Percentiles rank a stretch among this genome's conserved stretches.
These are phyloP conservation scores for Lycaon pictus DNA, from an alignment of 2,113 vertebrate species.

Conservation along the genomic window DNA sequence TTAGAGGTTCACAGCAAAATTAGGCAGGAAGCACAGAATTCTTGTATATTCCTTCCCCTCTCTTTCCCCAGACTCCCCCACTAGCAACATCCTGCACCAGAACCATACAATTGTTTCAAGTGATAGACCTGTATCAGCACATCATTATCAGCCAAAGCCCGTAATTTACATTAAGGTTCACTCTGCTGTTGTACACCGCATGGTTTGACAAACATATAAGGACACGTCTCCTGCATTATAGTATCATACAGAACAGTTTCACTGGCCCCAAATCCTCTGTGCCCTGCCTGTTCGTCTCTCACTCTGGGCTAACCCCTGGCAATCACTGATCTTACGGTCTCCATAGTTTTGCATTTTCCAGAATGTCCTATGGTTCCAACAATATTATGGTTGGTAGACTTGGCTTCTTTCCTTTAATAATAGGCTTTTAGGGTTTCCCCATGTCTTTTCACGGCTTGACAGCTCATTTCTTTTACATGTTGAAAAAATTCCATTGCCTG, in stretches of 20 bases:
- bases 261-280: background rate
- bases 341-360: background rate
- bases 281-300: background rate
- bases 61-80: background rate
- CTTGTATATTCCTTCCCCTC: background rate
- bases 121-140: background rate
- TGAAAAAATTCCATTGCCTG: background rate
- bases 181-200: background rate
- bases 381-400: background rate
- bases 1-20: background rate
- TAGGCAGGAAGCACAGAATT: background rate
- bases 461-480: background rate
- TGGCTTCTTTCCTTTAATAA: background rate
- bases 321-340: background rate
- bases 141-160: background rate
- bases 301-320: background rate
- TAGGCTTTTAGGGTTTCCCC: background rate
- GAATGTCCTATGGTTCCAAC: background rate
- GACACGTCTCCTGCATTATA: background rate
- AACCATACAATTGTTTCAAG: background rate
- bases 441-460: background rate
- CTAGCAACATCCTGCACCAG: background rate
- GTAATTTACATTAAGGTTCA: background rate
- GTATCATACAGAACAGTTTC: background rate
- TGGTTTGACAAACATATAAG: background rate